Percentiles rank a stretch among this genome's conserved stretches.
Conservation (phyloP, 2,888 invertebrate species). For the Abrostola triplasia region DNA sequence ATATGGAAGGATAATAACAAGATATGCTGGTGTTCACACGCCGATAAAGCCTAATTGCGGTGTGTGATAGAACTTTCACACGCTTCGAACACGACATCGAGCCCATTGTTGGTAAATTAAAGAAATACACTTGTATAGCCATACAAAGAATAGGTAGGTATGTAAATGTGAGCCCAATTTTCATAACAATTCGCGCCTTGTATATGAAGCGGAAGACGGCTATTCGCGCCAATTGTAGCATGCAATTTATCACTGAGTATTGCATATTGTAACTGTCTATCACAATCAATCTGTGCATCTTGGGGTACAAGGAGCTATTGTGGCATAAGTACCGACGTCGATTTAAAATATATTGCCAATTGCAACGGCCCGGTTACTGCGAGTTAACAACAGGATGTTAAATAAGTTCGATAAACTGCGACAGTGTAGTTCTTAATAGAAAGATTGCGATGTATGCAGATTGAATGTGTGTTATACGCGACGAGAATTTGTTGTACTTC, state of each 20-base stretch:
- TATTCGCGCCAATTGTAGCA: slow-evolving; percentile 42
- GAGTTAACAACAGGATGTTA: not conserved
- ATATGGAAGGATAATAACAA: too few species aligned
- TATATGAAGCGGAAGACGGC: slow-evolving; percentile 32
- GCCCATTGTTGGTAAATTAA: too few species aligned
- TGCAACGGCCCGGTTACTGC: not conserved
- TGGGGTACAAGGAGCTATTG: not conserved
- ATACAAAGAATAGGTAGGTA: not conserved
- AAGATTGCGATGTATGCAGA: too few species aligned
- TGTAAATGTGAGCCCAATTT: slow-evolving; percentile 24
- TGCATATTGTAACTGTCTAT: slow-evolving; percentile 36
- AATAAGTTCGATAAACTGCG: not conserved
- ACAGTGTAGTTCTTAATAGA: too few species aligned
- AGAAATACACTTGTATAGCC: too few species aligned
- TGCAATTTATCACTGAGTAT: slow-evolving; percentile 45
- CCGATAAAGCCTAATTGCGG: too few species aligned
- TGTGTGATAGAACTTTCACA: too few species aligned
- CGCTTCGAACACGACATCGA: too few species aligned
- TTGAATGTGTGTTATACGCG: too few species aligned
- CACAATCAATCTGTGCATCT: slow-evolving; percentile 35
- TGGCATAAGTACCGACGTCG: not conserved
- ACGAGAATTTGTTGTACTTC: too few species aligned
- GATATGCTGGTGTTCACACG: too few species aligned
- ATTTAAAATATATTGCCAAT: not conserved
- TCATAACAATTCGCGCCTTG: slow-evolving; percentile 39